Evolutionary conservation across 2,888 invertebrate genomes (phyloP), one percentile per base, ranked within the genome.

Genomic region (Tipula helvola): DNA sequence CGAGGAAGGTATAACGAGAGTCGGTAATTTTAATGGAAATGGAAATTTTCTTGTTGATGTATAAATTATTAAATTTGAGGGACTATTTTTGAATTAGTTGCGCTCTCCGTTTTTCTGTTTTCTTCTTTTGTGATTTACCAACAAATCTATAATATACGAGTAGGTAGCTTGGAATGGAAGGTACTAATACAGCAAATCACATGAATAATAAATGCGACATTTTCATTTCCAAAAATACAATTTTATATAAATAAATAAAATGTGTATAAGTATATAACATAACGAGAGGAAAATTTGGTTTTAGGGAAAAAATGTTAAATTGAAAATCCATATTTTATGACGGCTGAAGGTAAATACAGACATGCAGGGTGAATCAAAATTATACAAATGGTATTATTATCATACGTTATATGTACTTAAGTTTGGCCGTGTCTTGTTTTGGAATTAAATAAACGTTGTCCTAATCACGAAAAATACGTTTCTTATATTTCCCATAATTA

Each of bases 1-100:
- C 3, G 39, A 5, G 39, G 7, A 39, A 7, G 39, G 39, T 7
- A 7, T 10, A 16, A 52, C 16, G 16, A 71, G 28, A 71, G 28
- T 28, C 71, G 71, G 71, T 71, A 71, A 71, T 71, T 71, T 71
- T 71, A 71, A 71, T 71, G 71, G 71, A 71, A 71, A 71, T 71
- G 71, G 71, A 8, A 71, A 28, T 71, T 71, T 71, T 28, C 71
- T 28, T 71, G 71, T 71, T 71, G 71, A 12, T 28, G 71, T 71
- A 71, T 71, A 71, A 71, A 71, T 71, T 71, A 71, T 71, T 71
- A 71, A 71, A 71, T 71, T 71, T 71, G 71, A 71, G 71, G 71
- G 71, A 71, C 71, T 71, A 18, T 18, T 71, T 71, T 71, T 28
- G 71, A 71, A 71, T 71, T 71, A 71, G 52, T 52, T 16, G 3